Evolutionary conservation across 2,888 invertebrate species (phyloP).

Genomic region (Orthonevra nobilis): DNA sequence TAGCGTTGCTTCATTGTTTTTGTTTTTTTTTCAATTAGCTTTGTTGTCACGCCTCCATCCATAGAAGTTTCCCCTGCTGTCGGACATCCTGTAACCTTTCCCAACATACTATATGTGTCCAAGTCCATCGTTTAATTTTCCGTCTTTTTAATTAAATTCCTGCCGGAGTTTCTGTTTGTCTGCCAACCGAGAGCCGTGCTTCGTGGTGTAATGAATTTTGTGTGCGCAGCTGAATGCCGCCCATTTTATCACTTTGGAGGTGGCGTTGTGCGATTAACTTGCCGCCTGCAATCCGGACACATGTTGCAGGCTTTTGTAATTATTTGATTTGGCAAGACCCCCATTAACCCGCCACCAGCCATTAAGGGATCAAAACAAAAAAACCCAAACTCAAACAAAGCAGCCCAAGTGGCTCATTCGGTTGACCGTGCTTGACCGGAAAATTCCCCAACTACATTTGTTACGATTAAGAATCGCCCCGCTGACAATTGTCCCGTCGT

Average conservation of each 20-base stretch:
- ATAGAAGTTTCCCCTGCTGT: slow-evolving; percentile 14
- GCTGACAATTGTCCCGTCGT: slow-evolving; percentile 55
- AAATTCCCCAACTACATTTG: slow-evolving; percentile 53
- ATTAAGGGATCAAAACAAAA: slow-evolving; percentile 54
- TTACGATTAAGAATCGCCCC: slow-evolving; percentile 55
- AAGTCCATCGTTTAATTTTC: slow-evolving; percentile 8
- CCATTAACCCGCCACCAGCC: slow-evolving; percentile 55
- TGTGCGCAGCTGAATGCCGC: slow-evolving; percentile 50
- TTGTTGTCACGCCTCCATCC: slow-evolving; percentile 63
- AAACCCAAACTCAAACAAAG: slow-evolving; percentile 40
- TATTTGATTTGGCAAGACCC: slow-evolving; percentile 68
- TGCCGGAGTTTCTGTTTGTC: slow-evolving; percentile 59
- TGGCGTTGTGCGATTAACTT: slow-evolving; percentile 44
- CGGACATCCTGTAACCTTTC: slow-evolving; percentile 65
- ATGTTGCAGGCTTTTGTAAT: slow-evolving; percentile 62
- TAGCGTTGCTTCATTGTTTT: slow-evolving; percentile 13
- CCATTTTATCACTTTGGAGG: slow-evolving; percentile 62
- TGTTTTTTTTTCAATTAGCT: slow-evolving; percentile 61
- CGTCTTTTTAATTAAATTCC: slow-evolving; percentile 67
- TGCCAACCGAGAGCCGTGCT: slow-evolving; percentile 13
- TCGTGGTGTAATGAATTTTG: slow-evolving; percentile 50
- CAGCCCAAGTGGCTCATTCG: slow-evolving; percentile 9
- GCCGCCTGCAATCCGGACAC: slow-evolving; percentile 27
- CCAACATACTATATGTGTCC: no score
- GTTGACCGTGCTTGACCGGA: background rate